Base-by-base conservation (phyloP, 2,113 vertebrate genomes). In the Tiliqua scincoides region DNA sequence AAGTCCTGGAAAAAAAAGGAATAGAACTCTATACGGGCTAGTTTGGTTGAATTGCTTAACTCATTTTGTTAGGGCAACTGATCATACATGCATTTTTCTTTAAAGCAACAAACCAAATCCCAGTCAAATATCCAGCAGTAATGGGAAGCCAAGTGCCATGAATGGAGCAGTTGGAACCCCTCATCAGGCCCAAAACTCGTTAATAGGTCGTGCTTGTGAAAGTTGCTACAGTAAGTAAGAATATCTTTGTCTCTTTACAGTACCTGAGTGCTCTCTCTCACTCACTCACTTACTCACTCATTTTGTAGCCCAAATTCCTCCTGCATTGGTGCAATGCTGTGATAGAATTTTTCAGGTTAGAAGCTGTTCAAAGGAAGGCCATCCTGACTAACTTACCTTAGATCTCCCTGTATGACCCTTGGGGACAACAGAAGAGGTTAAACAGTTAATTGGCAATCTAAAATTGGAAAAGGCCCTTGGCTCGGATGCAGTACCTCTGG, bases 41-140 rank as follows among this genome's bases (percentile, higher is more conserved):
- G 12, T 27, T 15, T 52, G 25, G 20, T 63, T 40, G 80, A 59
- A 35, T 30, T 30, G 37, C 52, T 73, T 86, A 80, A 48, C 40
- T 73, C 54, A 73, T 54, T 30, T 48, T 81, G 37, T 79, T 85
- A 73, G 54, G 54, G 54, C 54, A 57, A 17, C 14, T 57, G 54
- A 17, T 57, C 54, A 86, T 54, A 2, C 40, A 63, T 79, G 35
- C 82, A 74, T 77, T 87, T 43, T 93, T 79, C 63, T 92, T 95
- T 91, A 73, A 97, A 99, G 99, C 96, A 99, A 99, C 95, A 99
- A 99, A 96, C 98, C 99, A 95, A 99, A 99, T 96, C 98, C 98
- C 89, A 99, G 99, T 96, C 98, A 99, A 95, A 98, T 99, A 96
- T 97, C 98, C 5, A 96, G 97, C 94, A 98, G 96, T 95, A 99